Conservation (phyloP, 2,888 invertebrate species). For the Unio delphinus region DNA sequence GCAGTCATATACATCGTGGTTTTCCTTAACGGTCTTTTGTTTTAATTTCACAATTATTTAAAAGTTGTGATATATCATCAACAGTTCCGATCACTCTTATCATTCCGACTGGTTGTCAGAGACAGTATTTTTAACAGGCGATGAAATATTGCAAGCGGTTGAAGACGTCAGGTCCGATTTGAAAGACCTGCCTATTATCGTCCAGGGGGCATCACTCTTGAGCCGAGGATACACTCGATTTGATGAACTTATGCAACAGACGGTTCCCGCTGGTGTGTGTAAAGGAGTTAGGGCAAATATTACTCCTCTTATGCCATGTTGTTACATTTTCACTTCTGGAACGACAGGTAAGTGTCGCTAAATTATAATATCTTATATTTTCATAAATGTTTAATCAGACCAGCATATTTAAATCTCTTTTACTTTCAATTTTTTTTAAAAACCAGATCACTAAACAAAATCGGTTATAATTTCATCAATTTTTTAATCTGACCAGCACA, state of each 20-base stretch:
- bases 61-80: too few species aligned
- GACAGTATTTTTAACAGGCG: conserved; percentile 32
- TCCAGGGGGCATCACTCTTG: conserved; percentile 36
- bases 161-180: conserved; percentile 45
- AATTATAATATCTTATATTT: too few species aligned
- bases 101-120: neutral
- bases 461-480: too few species aligned
- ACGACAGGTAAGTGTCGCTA: conserved; percentile 55
- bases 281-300: conserved; percentile 30
- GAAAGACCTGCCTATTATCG: conserved; percentile 40
- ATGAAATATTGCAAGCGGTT: conserved; percentile 47
- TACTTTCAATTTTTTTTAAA: too few species aligned
- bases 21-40: too few species aligned
- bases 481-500: too few species aligned
- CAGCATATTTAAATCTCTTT: too few species aligned
- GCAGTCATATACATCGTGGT: too few species aligned
- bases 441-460: too few species aligned
- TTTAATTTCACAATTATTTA: too few species aligned
- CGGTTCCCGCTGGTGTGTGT: conserved; percentile 36
- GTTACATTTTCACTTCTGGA: conserved; percentile 94
- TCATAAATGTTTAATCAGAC: too few species aligned
- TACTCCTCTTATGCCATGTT: conserved; percentile 72
- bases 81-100: neutral
- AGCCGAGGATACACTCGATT: conserved; percentile 38
- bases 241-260: conserved; percentile 42